These are phyloP conservation scores for Hemaris fuciformis DNA, from an alignment of 2,888 invertebrate species.

Conservation along the genomic window DNA sequence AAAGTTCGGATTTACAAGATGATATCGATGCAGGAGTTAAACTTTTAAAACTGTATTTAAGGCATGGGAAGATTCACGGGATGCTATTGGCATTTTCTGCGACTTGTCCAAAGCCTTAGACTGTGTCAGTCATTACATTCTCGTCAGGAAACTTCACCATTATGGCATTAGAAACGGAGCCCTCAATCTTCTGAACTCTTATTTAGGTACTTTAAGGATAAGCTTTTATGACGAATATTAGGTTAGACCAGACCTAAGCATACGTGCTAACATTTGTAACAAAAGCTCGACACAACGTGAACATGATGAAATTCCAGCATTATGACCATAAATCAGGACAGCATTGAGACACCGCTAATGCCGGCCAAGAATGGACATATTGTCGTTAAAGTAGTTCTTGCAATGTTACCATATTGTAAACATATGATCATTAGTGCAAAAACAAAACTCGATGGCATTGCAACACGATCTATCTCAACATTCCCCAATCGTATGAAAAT, in stretches of 20 bases:
- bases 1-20: too few species aligned
- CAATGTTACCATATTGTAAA: slow-evolving; percentile 52
- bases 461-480: slow-evolving; percentile 42
- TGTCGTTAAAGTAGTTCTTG: slow-evolving; percentile 68
- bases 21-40: too few species aligned
- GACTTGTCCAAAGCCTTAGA: too few species aligned
- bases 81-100: too few species aligned
- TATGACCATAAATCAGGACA: slow-evolving; percentile 51
- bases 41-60: too few species aligned
- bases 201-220: background rate
- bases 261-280: background rate
- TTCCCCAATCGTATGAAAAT: slow-evolving; percentile 26
- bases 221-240: too few species aligned
- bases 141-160: too few species aligned
- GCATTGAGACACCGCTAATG: slow-evolving; percentile 45
- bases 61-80: too few species aligned
- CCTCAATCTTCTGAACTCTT: too few species aligned
- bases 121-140: too few species aligned
- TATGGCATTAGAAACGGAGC: too few species aligned
- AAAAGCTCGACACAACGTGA: background rate
- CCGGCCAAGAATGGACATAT: slow-evolving; percentile 47
- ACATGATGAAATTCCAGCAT: slow-evolving; percentile 35
- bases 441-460: slow-evolving; percentile 46
- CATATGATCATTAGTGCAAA: slow-evolving; percentile 65
- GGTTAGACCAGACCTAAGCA: too few species aligned